phyloP scores from a whole-genome alignment of 1,140 invertebrate species.

The Danaus melanippus region DNA sequence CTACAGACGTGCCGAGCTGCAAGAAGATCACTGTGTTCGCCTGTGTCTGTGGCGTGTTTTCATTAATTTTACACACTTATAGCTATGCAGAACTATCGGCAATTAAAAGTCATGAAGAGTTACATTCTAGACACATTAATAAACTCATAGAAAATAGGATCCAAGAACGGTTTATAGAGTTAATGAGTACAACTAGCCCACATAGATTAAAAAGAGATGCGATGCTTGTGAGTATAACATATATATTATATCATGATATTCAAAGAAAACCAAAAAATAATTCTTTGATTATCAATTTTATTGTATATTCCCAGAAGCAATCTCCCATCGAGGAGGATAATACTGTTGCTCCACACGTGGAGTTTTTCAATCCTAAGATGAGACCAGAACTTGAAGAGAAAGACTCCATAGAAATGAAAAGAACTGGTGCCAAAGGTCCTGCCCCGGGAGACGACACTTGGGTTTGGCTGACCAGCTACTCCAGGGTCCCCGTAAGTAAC shows the following conservation, averaged over 20 bases:
- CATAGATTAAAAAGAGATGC: slow-evolving; percentile 51
- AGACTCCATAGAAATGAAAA: slow-evolving; percentile 73
- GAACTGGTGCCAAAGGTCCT: slow-evolving; percentile 72
- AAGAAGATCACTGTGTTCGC: slow-evolving; percentile 49
- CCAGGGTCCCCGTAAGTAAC: slow-evolving; percentile 80
- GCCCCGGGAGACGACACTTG: slow-evolving; percentile 79
- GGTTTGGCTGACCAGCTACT: slow-evolving; percentile 86
- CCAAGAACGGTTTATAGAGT: slow-evolving; percentile 16
- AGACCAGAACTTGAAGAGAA: slow-evolving; percentile 76
- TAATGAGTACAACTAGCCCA: slow-evolving; percentile 21
- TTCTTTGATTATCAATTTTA: not conserved
- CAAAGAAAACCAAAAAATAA: not conserved
- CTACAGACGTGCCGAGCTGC: slow-evolving; percentile 24
- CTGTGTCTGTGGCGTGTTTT: slow-evolving; percentile 48
- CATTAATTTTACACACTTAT: slow-evolving; percentile 47
- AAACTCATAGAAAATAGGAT: slow-evolving; percentile 37
- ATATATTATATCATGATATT: slow-evolving; percentile 7
- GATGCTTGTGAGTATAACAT: slow-evolving; percentile 47
- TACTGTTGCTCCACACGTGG: slow-evolving; percentile 74
- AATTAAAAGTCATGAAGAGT: slow-evolving; percentile 14
- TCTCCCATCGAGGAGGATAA: slow-evolving; percentile 64
- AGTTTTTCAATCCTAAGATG: slow-evolving; percentile 80
- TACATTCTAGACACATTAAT: slow-evolving; percentile 24
- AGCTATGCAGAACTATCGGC: slow-evolving; percentile 30
- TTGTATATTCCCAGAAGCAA: slow-evolving; percentile 36